Conservation (phyloP, 2,888 invertebrate genomes). For the Stomorhina lunata region DNA sequence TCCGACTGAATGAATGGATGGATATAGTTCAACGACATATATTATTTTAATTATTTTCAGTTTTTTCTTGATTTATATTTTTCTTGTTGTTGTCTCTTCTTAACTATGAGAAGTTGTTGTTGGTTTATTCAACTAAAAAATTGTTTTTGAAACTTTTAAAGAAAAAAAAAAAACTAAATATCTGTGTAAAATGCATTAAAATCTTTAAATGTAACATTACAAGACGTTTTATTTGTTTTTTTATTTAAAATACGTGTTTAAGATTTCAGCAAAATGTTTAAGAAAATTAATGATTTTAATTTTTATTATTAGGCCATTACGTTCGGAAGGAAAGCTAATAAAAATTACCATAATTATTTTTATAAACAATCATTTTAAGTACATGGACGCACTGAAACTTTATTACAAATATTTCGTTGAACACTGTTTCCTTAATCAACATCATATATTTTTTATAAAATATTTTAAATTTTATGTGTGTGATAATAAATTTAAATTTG, state of each 20-base stretch:
- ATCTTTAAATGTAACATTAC: slow-evolving; percentile 46
- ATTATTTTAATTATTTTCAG: slow-evolving; percentile 51
- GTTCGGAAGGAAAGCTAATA: slow-evolving; percentile 43
- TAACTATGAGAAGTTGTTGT: slow-evolving; percentile 40
- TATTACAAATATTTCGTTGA: no score
- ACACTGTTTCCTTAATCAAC: no score
- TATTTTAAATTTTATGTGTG: no score
- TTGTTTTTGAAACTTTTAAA: slow-evolving; percentile 4
- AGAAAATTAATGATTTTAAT: background rate
- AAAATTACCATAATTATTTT: slow-evolving; percentile 28
- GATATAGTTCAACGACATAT: slow-evolving; percentile 49
- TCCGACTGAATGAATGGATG: background rate
- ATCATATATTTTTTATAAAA: no score
- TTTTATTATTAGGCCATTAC: slow-evolving; percentile 28
- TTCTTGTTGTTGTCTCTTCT: slow-evolving; percentile 5
- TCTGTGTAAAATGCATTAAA: slow-evolving; percentile 34
- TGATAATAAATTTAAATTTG: no score
- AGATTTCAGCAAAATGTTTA: slow-evolving; percentile 23
- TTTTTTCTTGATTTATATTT: background rate
- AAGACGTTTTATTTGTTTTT: slow-evolving; percentile 45
- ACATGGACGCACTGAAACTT: background rate
- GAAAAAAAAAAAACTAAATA: background rate
- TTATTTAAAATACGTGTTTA: slow-evolving; percentile 3
- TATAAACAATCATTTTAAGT: background rate
- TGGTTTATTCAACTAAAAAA: slow-evolving; percentile 6